Conservation (phyloP, 2,113 vertebrate genomes). For the Addax nasomaculatus region DNA sequence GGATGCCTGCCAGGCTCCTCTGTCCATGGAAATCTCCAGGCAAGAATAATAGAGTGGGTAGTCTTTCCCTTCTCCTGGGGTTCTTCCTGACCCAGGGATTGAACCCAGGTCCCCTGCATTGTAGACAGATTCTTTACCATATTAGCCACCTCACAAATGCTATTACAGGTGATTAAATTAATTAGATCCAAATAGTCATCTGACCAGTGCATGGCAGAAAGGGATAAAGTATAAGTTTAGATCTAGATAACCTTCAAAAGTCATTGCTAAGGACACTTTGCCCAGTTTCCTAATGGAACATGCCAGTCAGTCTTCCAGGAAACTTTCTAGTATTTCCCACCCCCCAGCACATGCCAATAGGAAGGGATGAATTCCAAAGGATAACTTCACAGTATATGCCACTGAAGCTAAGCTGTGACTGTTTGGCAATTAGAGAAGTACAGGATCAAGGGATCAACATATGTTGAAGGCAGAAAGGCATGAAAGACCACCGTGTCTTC, state of each 20-base stretch:
- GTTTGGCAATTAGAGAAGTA: not conserved
- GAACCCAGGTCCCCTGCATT: not conserved
- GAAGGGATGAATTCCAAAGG: not conserved
- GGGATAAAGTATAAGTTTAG: conserved; percentile 2
- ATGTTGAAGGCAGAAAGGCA: not conserved
- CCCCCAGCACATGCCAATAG: not conserved
- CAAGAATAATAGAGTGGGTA: not conserved
- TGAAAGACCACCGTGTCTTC: not conserved
- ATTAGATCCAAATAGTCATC: conserved; percentile 24
- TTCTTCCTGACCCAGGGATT: not conserved
- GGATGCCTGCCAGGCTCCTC: not conserved
- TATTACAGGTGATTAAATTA: conserved; percentile 38
- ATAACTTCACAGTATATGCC: not conserved
- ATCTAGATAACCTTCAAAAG: not conserved
- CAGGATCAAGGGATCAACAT: not conserved
- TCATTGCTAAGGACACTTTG: not conserved
- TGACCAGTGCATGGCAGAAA: not conserved
- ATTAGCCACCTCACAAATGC: not conserved
- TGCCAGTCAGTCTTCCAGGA: not conserved
- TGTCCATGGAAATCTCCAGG: not conserved
- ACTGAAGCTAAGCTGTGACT: not conserved
- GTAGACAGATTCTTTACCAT: not conserved
- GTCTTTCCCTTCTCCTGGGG: not conserved
- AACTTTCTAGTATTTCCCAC: not conserved
- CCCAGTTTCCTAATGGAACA: not conserved